Base-by-base conservation (phyloP, 2,888 invertebrate species). In the Philhelius pedissequus region DNA sequence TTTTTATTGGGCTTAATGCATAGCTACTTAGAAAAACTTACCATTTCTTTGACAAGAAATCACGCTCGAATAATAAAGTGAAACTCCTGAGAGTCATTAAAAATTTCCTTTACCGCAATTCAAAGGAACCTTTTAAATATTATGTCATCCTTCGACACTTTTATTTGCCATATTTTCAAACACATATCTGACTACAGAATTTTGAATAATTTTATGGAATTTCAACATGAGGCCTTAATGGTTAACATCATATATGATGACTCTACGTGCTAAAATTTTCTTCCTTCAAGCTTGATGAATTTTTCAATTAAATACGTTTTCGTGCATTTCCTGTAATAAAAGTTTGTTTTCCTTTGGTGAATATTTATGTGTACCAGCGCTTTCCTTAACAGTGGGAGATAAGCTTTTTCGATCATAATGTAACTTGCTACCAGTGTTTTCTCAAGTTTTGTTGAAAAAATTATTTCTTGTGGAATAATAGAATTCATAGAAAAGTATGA, bases 261-360 rank as follows among this genome's bases (percentile, higher is more conserved):
- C 22, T n/a, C 20, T 56, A 48, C 45, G 45, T 48, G 45, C 58
- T 38, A 13, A 58, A 20, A 22, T 8, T 38, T 22, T n/a, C 38
- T 38, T 48, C 38, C 35, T 58, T 35, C 20, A 58, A 58, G 32
- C 22, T 38, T 35, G 58, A 58, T 58, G 38, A 58, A 58, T 38
- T 58, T 38, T 58, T 25, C 74, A 74, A 74, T 74, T 74, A 75
- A 75, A 75, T 75, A 66, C 66, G 58, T 75, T 66, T 75, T 56
- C 66, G 32, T 75, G 35, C 75, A 66, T 58, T 66, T 18, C 40
- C 43, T 35, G 45, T 7, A 32, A 54, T 25, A 15, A 56, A 56
- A 54, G 3, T 32, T 18, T 56, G 4, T 56, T 56, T 52, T 27
- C 4, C 25, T 15, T 27, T 3, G 22, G 11, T 45, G 11, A 45